Percentiles rank a stretch among this genome's conserved stretches.
Conservation (phyloP, 2,113 vertebrate genomes). For the Vidua chalybeata region DNA sequence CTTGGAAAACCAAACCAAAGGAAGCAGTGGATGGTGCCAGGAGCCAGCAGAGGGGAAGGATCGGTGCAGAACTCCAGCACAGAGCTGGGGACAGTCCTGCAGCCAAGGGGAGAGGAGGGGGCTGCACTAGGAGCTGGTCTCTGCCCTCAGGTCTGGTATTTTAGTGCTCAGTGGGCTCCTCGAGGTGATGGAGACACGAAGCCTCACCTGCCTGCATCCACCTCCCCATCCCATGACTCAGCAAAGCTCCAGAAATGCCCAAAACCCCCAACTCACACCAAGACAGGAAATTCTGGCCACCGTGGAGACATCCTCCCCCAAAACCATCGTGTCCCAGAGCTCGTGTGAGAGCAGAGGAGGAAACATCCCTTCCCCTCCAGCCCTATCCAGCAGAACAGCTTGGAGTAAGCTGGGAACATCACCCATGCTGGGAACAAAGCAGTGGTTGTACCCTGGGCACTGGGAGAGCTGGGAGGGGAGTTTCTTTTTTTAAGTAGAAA, state of each 20-base stretch:
- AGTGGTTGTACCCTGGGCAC: neutral
- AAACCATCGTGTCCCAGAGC: neutral
- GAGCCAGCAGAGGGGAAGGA: neutral
- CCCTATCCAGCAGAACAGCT: neutral
- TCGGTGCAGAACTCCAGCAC: fast-evolving
- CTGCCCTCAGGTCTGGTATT: neutral
- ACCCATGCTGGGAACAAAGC: conserved; percentile 13
- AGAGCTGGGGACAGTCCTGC: neutral
- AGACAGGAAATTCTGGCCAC: neutral
- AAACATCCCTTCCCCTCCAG: neutral
- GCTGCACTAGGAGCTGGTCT: neutral
- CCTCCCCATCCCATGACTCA: fast-evolving
- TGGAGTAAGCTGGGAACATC: neutral
- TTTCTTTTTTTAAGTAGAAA: neutral
- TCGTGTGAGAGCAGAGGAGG: neutral
- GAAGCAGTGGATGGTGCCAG: neutral
- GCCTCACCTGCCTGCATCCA: neutral
- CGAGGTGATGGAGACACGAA: neutral
- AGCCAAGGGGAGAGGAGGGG: neutral
- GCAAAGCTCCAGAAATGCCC: neutral
- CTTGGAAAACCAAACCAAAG: neutral
- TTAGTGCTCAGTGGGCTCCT: neutral
- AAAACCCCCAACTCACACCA: neutral
- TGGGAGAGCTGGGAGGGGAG: neutral
- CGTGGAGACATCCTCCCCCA: neutral